A percentile compares a stretch with the other conserved stretches of the same genome.
Evolutionary conservation across 2,113 vertebrate genomes (phyloP).

Genomic region (Stomatorhinus ivindoensis): DNA sequence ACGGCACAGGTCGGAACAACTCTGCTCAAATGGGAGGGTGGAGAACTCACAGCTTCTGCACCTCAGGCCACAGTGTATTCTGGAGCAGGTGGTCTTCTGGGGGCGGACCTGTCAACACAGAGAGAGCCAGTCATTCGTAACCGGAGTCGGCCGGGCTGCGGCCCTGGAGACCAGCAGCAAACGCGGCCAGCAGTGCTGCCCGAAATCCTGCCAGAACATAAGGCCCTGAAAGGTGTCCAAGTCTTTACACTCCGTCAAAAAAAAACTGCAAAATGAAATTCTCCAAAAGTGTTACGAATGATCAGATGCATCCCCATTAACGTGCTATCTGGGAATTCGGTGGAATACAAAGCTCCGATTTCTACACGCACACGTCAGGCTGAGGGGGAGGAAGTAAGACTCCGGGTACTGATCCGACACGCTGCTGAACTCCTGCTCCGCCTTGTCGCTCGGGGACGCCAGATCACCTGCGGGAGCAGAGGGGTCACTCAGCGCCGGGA

Average conservation of each 20-base stretch:
- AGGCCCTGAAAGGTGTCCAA: not conserved
- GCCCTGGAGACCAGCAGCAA: not conserved
- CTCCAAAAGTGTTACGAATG: not conserved
- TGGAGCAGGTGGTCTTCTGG: constrained; percentile 93
- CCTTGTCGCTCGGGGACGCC: constrained; percentile 43
- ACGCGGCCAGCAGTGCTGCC: not conserved
- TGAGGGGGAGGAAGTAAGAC: constrained; percentile 75
- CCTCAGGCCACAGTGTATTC: constrained; percentile 95
- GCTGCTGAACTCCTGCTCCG: constrained; percentile 58
- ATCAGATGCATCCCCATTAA: not conserved
- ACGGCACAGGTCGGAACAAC: not conserved
- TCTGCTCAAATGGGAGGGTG: not conserved
- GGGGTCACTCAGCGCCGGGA: not conserved
- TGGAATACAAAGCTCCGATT: not conserved
- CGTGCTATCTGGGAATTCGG: not conserved
- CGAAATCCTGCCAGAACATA: not conserved
- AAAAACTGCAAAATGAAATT: not conserved
- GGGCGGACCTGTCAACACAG: constrained; percentile 73
- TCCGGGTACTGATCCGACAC: constrained; percentile 76
- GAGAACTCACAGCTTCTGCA: constrained; percentile 89
- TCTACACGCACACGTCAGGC: constrained; percentile 70
- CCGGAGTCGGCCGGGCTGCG: not conserved
- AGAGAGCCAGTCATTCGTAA: not conserved
- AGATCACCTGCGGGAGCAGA: constrained; percentile 61
- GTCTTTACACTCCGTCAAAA: not conserved